Conservation (phyloP, 2,888 invertebrate species). For the Xiphydria camelus region DNA sequence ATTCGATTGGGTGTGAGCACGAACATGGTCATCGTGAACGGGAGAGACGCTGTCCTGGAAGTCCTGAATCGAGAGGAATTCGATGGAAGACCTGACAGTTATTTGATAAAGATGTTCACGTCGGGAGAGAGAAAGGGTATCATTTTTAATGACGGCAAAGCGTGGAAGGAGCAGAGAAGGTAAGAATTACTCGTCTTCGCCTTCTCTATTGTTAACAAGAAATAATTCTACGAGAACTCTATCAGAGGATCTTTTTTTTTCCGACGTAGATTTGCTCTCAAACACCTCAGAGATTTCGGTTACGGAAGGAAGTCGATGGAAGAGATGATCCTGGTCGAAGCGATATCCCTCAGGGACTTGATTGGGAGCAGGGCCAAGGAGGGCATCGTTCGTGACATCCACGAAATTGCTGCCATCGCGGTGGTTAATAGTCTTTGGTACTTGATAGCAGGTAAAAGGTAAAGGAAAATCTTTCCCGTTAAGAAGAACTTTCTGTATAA, state of each 20-base stretch:
- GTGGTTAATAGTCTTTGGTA: conserved; percentile 73
- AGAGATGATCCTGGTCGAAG: conserved; percentile 65
- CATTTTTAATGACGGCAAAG: conserved; percentile 70
- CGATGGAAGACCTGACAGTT: conserved; percentile 72
- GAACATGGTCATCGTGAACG: conserved; percentile 66
- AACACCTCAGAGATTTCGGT: conserved; percentile 67
- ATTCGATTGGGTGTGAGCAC: conserved; percentile 64
- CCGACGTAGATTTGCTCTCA: conserved; percentile 63
- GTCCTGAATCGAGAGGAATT: conserved; percentile 67
- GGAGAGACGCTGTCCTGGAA: conserved; percentile 66
- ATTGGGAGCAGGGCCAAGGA: conserved; percentile 53
- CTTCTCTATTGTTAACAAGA: background rate
- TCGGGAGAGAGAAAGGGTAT: conserved; percentile 69
- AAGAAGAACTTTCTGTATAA: too few species aligned
- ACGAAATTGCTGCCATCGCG: conserved; percentile 58
- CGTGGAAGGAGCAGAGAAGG: conserved; percentile 70
- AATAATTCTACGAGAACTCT: too few species aligned
- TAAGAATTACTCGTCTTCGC: too few species aligned
- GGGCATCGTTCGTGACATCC: conserved; percentile 55
- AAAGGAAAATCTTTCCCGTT: background rate
- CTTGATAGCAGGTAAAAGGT: conserved; percentile 67
- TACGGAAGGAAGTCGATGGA: conserved; percentile 69
- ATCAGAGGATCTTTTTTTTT: too few species aligned
- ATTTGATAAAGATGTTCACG: conserved; percentile 67
- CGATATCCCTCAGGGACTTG: conserved; percentile 60